Evolutionary conservation across 2,797 vertebrate species (phyloP), one percentile per base, ranked within the genome.

Genomic region (Bradypodion pumilum): DNA sequence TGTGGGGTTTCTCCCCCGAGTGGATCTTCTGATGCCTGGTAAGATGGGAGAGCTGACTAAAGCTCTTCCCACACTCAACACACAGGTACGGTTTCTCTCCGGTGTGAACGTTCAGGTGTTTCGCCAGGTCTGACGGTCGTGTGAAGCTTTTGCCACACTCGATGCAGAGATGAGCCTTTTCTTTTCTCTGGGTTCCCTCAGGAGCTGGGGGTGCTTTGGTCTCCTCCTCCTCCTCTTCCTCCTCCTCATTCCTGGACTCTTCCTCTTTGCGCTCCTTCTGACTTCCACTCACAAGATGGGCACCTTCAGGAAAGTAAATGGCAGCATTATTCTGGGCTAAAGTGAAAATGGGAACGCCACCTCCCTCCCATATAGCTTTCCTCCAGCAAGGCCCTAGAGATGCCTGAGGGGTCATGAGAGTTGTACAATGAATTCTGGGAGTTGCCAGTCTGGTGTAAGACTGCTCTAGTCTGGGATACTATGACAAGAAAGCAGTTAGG

Each of bases 1-100:
- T 89, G 35, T 92, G 91, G 16, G 92, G 86, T 9, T 93, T 93
- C 32, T 92, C 92, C 1, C 91, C 85, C 1, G 91, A 89, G 60
- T 93, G 90, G 44, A 91, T 89, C 44, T 89, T 88, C 76, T 91
- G 90, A 37, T 91, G 90, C 32, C 87, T 89, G 5, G 86, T 88
- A 23, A 91, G 84, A 23, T 91, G 89, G 23, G 90, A 91, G 12
- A 88, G 76, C 62, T 90, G 87, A 7, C 89, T 87, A 56, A 91
- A 91, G 66, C 89, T 84, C 78, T 91, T 91, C 40, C 89, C 89
- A 25, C 90, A 91, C 60, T 90, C 86, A 0, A 82, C 74, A 23
- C 90, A 91, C 13, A 78, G 37, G 72, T 90, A 91, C 3, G 90
- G 90, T 42, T 87, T 92, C 70, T 89, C 89, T 0, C 85, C 87